A percentile compares a stretch with the other conserved stretches of the same genome.
These are phyloP conservation scores for Parascotia fuliginaria DNA, from an alignment of 2,888 invertebrate genomes.

Conservation along the genomic window DNA sequence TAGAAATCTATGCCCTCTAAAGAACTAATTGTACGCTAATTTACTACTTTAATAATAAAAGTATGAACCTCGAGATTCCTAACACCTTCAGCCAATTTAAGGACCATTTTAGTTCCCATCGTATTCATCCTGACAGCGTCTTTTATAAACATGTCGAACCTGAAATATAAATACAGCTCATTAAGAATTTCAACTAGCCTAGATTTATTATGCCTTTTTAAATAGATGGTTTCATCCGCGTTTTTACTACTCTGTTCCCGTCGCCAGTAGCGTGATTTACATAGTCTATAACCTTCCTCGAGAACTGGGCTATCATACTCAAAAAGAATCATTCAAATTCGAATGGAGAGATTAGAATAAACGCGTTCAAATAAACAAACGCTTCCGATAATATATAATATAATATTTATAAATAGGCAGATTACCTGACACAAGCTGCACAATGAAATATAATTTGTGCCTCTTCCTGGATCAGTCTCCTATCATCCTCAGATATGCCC, in stretches of 20 bases:
- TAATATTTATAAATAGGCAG: background rate
- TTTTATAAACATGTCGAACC: constrained; percentile 95
- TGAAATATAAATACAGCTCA: constrained; percentile 60
- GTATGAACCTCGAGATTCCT: constrained; percentile 85
- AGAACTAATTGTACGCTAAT: no score
- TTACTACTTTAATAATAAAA: background rate
- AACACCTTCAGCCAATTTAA: constrained; percentile 90
- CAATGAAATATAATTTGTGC: constrained; percentile 92
- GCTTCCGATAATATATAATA: background rate
- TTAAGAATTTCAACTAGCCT: no score
- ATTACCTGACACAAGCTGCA: constrained; percentile 92
- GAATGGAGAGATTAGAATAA: no score
- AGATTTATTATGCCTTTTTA: no score
- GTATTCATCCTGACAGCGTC: constrained; percentile 94
- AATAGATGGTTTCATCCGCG: no score
- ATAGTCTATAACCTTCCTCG: no score
- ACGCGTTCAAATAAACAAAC: no score
- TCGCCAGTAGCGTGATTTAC: no score
- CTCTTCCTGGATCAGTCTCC: constrained; percentile 84
- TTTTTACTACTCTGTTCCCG: no score
- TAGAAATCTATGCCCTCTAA: no score
- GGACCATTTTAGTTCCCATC: constrained; percentile 91
- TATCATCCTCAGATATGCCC: constrained; percentile 85
- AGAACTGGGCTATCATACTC: no score
- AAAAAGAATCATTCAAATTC: no score